Conservation (phyloP, 2,888 invertebrate genomes). For the Cantharis flavilabris region DNA sequence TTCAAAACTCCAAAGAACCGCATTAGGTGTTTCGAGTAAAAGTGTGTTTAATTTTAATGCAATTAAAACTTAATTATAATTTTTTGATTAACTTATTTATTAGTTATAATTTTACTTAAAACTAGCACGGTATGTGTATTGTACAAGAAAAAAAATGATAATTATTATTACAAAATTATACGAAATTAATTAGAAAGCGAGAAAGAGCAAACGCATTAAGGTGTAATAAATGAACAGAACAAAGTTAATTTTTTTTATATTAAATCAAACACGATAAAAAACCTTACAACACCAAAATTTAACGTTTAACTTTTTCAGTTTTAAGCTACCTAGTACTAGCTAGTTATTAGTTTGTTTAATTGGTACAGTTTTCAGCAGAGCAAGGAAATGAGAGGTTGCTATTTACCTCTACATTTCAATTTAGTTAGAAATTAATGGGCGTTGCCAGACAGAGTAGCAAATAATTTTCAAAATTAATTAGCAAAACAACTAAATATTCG, state of each 20-base stretch:
- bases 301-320: neutral
- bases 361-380: constrained; percentile 18
- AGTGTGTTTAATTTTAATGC: neutral
- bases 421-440: constrained; percentile 21
- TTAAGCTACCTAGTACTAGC: neutral
- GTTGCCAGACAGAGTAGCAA: constrained; percentile 10
- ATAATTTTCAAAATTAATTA: constrained; percentile 20
- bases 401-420: constrained; percentile 16
- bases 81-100: neutral
- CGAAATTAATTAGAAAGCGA: neutral
- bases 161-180: neutral
- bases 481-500: neutral
- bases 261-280: neutral
- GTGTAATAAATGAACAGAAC: neutral
- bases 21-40: neutral
- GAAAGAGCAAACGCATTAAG: neutral
- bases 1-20: neutral
- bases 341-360: constrained; percentile 24
- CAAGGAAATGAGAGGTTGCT: constrained; percentile 12
- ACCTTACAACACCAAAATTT: neutral
- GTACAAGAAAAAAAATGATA: neutral
- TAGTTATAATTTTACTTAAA: neutral
- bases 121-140: neutral
- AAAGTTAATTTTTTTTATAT: neutral
- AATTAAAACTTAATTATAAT: neutral